Base-by-base conservation (phyloP, 2,797 vertebrate species). In the Pseudochirops cupreus region DNA sequence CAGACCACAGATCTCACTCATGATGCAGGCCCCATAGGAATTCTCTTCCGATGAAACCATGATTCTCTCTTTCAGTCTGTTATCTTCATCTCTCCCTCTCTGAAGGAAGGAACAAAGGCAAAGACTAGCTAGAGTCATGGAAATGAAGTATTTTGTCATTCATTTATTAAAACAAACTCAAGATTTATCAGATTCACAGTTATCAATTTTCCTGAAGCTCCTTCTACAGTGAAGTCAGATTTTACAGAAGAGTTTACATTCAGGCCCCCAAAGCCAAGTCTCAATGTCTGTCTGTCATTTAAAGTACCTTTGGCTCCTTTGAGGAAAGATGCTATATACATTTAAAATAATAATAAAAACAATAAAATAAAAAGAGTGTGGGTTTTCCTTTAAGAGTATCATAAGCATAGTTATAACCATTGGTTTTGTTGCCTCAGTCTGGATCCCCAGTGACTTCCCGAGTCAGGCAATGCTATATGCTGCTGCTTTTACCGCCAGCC, bases 1-100 rank as follows among this genome's bases (percentile, higher is more conserved):
- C 95, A 90, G 95, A 95, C 95, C 96, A 96, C 96, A 97, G 97
- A 24, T 93, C 93, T 74, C 90, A 91, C 59, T 96, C 94, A 87
- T 93, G 57, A 39, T 0, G 16, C 92, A 94, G 28, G 39, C 4
- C 96, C 90, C 89, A 56, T 67, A 91, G 93, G 92, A n/a, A 33
- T 93, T 95, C 91, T 91, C 94, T 95, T 94, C 91, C 91, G 93
- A 82, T 95, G 93, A 96, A 95, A 95, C 93, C 1, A 67, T 52
- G 39, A 13, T 82, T 93, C 52, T 54, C 21, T 74, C 94, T 95
- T 93, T 95, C 91, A 87, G 53, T 39, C 93, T 90, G 46, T 87
- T 10, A 93, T 91, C 18, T 96, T 90, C 29, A 92, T 97, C 28
- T 14, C 13, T 94, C 82, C 57, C 95, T 91, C 52, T 93, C 93